Percentiles rank a stretch among this genome's conserved stretches.
Evolutionary conservation across 2,888 invertebrate species (phyloP).

Genomic region (Ligdia adustata): DNA sequence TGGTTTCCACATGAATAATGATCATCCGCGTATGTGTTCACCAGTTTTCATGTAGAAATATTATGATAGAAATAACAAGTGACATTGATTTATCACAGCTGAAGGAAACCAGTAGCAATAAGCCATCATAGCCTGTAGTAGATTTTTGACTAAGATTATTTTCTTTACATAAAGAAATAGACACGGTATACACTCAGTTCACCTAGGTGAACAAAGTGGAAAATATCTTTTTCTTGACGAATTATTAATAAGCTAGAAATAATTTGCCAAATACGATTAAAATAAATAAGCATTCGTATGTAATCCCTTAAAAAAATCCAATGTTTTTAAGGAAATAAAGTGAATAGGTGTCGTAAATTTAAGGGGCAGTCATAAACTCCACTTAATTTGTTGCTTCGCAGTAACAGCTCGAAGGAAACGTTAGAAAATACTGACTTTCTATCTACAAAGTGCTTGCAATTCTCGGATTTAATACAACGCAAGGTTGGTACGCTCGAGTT

Average conservation of each 20-base stretch:
- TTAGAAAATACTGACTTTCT: conserved; percentile 20
- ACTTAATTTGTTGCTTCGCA: conserved; percentile 58
- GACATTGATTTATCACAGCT: conserved; percentile 10
- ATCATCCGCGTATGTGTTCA: no score
- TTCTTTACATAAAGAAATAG: no score
- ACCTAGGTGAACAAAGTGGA: no score
- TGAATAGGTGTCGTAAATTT: conserved; percentile 32
- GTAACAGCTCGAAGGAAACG: conserved; percentile 39
- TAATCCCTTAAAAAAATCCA: no score
- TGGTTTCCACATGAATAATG: conserved; percentile 13
- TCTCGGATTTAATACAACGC: conserved; percentile 14
- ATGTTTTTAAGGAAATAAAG: conserved; percentile 37
- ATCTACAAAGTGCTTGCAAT: conserved; percentile 10
- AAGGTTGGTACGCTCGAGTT: no score
- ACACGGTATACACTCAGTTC: no score
- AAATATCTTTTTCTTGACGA: no score
- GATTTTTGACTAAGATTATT: no score
- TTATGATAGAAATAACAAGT: conserved; percentile 1
- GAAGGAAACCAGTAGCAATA: background rate
- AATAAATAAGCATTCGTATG: no score
- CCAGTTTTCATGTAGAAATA: conserved; percentile 7
- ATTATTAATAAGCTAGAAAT: no score
- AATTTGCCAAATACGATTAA: no score
- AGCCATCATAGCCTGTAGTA: no score
- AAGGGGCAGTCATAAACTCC: conserved; percentile 45